A percentile compares a stretch with the other conserved stretches of the same genome.
Conservation (phyloP, 2,797 vertebrate genomes). For the Falco peregrinus region DNA sequence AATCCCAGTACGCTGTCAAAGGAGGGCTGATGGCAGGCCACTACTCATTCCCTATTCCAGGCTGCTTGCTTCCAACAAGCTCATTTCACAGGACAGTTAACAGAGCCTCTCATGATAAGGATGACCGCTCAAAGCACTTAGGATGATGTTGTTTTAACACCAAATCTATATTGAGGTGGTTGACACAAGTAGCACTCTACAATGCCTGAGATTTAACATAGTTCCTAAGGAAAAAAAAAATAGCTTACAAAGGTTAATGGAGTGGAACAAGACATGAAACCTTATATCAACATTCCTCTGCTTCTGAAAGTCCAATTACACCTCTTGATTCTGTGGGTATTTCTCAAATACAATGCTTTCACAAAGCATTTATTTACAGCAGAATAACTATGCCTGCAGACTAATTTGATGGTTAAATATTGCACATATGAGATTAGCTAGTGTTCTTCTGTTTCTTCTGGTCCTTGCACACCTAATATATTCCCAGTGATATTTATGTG, state of each 20-base stretch:
- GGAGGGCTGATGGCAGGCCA: neutral
- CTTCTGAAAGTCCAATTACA: neutral
- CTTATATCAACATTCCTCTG: neutral
- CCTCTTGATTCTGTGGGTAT: neutral
- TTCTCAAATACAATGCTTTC: neutral
- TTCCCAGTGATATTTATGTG: neutral
- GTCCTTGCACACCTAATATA: neutral
- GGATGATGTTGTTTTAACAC: slow-evolving; percentile 45
- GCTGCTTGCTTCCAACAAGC: slow-evolving; percentile 50
- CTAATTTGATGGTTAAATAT: neutral
- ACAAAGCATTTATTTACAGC: neutral
- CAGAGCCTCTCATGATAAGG: slow-evolving; percentile 30
- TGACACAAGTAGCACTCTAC: slow-evolving; percentile 31
- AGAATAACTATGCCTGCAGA: neutral
- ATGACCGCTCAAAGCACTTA: slow-evolving; percentile 60
- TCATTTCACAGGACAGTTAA: slow-evolving; percentile 59
- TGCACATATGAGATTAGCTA: neutral
- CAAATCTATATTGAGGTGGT: neutral
- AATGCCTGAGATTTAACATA: slow-evolving; percentile 20
- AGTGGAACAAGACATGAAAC: slow-evolving; percentile 39
- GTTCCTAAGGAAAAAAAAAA: neutral
- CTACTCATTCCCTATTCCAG: slow-evolving; percentile 42
- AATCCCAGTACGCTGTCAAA: neutral
- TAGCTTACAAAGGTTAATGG: slow-evolving; percentile 40
- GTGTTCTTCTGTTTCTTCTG: neutral